These are phyloP conservation scores for Lordiphosa andalusiaca DNA, from an alignment of 2,888 invertebrate genomes.

Conservation along the genomic window DNA sequence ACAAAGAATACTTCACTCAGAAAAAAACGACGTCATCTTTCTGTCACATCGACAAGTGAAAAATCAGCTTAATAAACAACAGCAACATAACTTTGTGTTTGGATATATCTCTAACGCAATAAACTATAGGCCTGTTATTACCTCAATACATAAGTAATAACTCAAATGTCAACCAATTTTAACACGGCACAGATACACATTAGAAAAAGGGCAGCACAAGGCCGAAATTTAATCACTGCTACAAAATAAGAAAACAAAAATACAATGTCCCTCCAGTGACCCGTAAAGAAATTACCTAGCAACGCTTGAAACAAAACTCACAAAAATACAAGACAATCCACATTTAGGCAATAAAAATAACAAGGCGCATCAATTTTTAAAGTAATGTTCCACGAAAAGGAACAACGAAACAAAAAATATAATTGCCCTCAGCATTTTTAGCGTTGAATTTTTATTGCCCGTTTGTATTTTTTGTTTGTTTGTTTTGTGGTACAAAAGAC, in stretches of 20 bases:
- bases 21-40: too few relatives aligned
- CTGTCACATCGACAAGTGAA: too few relatives aligned
- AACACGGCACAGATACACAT: too few relatives aligned
- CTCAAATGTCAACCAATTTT: too few relatives aligned
- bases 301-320: conserved; percentile 19
- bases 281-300: conserved; percentile 44
- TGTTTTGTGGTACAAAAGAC: conserved; percentile 14
- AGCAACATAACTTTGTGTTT: too few relatives aligned
- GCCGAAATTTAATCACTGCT: conserved; percentile 30
- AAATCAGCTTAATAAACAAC: too few relatives aligned
- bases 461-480: conserved; percentile 3
- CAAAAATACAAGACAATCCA: conserved; percentile 30
- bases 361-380: conserved; percentile 49
- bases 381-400: conserved; percentile 16
- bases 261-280: conserved; percentile 38
- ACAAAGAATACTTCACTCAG: too few relatives aligned
- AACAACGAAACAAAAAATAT: conserved; percentile 17
- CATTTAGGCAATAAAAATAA: conserved; percentile 43
- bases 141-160: too few relatives aligned
- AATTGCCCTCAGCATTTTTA: conserved; percentile 24
- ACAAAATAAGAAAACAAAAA: conserved; percentile 19
- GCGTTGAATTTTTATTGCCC: conserved; percentile 9
- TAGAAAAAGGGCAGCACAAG: background rate
- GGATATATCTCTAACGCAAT: too few relatives aligned
- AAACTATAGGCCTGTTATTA: too few relatives aligned